A percentile compares a stretch with the other conserved stretches of the same genome.
phyloP scores from a whole-genome alignment of 2,888 invertebrate genomes.

The Epistrophe eligans region DNA sequence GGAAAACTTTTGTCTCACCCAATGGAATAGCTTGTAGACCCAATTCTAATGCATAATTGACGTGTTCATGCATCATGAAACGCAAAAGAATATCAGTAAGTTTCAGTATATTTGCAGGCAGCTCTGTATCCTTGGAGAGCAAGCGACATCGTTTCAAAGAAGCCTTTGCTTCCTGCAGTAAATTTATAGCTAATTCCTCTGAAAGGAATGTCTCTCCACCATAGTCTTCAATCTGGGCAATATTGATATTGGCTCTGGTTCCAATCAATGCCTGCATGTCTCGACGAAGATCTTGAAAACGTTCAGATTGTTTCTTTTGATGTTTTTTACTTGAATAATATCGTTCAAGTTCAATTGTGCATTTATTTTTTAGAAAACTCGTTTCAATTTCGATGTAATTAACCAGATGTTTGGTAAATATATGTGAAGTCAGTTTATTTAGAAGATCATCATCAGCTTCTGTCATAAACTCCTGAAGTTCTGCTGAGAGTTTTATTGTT shows the following conservation, averaged over 20 bases:
- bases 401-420: constrained; percentile 91
- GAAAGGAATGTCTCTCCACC: constrained; percentile 98
- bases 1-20: constrained; percentile 94
- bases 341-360: constrained; percentile 89
- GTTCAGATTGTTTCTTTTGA: constrained; percentile 96
- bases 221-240: constrained; percentile 97
- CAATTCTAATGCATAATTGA: constrained; percentile 97
- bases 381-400: constrained; percentile 92
- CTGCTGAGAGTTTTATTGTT: constrained; percentile 90
- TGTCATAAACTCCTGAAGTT: constrained; percentile 90
- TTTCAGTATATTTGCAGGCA: constrained; percentile 90
- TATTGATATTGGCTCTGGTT: constrained; percentile 95
- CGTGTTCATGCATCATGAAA: constrained; percentile 94
- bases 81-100: constrained; percentile 94
- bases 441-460: constrained; percentile 92
- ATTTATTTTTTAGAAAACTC: constrained; percentile 91
- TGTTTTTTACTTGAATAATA: constrained; percentile 98
- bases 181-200: constrained; percentile 95
- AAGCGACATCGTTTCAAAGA: constrained; percentile 95
- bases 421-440: constrained; percentile 90
- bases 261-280: constrained; percentile 97
- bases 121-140: constrained; percentile 91
- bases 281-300: constrained; percentile 95
- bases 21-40: constrained; percentile 95
- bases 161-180: constrained; percentile 95